A percentile compares a stretch with the other conserved stretches of the same genome.
phyloP scores from a whole-genome alignment of 2,888 invertebrate species.

The Brachyptera putata region DNA sequence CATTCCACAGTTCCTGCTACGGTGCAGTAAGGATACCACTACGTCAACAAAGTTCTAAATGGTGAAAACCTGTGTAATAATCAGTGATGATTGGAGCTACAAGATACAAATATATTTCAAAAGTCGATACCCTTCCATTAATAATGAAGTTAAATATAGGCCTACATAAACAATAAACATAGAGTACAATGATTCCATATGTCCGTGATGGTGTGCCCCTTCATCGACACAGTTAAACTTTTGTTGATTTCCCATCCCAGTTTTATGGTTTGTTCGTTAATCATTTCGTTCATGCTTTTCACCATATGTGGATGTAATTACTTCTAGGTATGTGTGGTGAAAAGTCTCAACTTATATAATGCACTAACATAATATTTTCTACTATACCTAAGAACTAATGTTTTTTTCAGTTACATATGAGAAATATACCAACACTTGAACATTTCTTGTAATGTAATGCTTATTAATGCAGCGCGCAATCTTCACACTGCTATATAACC shows the following conservation, averaged over 20 bases:
- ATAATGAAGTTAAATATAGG: conserved; percentile 7
- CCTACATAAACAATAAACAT: not conserved
- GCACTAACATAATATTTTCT: not conserved
- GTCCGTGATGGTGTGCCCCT: conserved; percentile 7
- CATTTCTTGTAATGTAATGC: no score
- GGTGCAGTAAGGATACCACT: not conserved
- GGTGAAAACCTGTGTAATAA: not conserved
- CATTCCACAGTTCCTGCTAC: conserved; percentile 10
- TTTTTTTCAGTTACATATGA: no score
- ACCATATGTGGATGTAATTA: no score
- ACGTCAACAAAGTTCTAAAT: not conserved
- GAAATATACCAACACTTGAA: no score
- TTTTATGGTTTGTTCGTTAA: conserved; percentile 2
- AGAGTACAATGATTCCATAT: conserved; percentile 15
- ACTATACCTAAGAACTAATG: not conserved
- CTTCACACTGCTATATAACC: not conserved
- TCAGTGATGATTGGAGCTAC: conserved; percentile 5
- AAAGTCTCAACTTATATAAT: not conserved
- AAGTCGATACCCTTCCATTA: not conserved
- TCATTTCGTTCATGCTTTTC: not conserved
- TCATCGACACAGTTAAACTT: not conserved
- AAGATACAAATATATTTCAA: conserved; percentile 14
- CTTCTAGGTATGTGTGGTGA: not conserved
- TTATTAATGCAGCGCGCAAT: not conserved
- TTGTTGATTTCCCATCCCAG: conserved; percentile 5